Conservation (phyloP, 2,888 invertebrate species). For the Argyresthia albistria region DNA sequence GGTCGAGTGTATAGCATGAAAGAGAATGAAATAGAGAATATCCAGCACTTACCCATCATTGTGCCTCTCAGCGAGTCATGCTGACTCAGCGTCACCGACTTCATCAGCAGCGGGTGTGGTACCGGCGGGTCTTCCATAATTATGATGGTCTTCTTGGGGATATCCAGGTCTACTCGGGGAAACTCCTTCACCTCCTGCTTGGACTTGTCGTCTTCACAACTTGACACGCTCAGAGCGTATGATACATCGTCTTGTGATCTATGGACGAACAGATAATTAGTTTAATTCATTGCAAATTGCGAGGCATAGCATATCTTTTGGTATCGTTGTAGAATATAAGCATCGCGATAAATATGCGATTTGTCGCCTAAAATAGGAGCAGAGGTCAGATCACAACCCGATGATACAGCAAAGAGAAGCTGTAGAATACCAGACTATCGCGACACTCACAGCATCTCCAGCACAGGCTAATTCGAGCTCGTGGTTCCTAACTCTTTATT, state of each 20-base stretch:
- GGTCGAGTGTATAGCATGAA: no score
- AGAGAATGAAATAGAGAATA: no score
- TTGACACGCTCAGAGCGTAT: slow-evolving; percentile 60
- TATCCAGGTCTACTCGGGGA: slow-evolving; percentile 23
- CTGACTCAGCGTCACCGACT: slow-evolving; percentile 56
- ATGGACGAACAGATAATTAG: slow-evolving; percentile 9
- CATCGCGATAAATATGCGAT: background rate
- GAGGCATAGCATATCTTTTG: background rate
- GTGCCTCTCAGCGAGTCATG: slow-evolving; percentile 50
- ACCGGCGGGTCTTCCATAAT: slow-evolving; percentile 55
- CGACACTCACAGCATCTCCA: no score
- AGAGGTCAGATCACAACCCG: background rate
- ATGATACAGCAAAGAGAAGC: background rate
- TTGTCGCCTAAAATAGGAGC: background rate
- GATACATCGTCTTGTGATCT: slow-evolving; percentile 69
- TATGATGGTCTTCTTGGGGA: slow-evolving; percentile 52
- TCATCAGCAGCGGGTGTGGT: slow-evolving; percentile 63
- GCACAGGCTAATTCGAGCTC: no score
- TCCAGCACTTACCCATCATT: slow-evolving; percentile 49
- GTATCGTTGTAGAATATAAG: background rate
- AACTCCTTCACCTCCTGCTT: slow-evolving; percentile 39
- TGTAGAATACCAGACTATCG: no score
- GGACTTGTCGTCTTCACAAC: slow-evolving; percentile 64
- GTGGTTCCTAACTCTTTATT: no score
- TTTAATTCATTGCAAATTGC: background rate